phyloP scores from a whole-genome alignment of 2,888 invertebrate genomes.

The Lissonota sp. region DNA sequence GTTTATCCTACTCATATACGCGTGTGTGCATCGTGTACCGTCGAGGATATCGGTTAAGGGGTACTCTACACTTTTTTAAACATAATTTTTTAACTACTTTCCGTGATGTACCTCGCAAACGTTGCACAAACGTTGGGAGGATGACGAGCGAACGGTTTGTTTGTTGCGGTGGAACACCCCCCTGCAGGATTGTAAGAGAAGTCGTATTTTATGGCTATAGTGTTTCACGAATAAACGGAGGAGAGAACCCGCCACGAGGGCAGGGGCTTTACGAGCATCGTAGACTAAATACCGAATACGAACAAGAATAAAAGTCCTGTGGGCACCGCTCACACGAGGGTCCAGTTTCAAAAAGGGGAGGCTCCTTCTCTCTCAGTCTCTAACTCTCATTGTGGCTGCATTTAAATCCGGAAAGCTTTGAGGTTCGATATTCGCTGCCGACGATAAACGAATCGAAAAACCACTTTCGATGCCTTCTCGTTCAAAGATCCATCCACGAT shows the following conservation, averaged over 20 bases:
- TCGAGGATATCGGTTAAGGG: conserved; percentile 15
- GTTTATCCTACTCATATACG: background rate
- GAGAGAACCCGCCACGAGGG: conserved; percentile 7
- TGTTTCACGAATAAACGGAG: conserved; percentile 32
- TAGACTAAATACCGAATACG: conserved; percentile 65
- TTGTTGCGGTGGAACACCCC: background rate
- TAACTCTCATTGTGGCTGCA: conserved; percentile 9
- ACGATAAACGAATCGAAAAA: conserved; percentile 19
- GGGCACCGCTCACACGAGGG: background rate
- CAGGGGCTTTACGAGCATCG: conserved; percentile 62
- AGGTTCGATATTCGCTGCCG: conserved; percentile 11
- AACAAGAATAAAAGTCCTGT: too few relatives aligned
- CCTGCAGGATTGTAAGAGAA: conserved; percentile 8
- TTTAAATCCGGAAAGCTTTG: conserved; percentile 37
- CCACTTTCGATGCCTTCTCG: background rate
- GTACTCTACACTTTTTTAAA: conserved; percentile 14
- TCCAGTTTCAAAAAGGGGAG: conserved; percentile 51
- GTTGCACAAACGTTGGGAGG: background rate
- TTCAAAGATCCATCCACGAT: background rate
- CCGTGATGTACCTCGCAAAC: conserved; percentile 7
- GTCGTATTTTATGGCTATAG: conserved; percentile 35
- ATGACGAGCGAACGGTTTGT: conserved; percentile 28
- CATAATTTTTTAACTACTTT: conserved; percentile 3
- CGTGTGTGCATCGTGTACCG: background rate
- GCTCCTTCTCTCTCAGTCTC: background rate